Base-by-base conservation (phyloP, 2,113 vertebrate species). In the Heterotis niloticus region DNA sequence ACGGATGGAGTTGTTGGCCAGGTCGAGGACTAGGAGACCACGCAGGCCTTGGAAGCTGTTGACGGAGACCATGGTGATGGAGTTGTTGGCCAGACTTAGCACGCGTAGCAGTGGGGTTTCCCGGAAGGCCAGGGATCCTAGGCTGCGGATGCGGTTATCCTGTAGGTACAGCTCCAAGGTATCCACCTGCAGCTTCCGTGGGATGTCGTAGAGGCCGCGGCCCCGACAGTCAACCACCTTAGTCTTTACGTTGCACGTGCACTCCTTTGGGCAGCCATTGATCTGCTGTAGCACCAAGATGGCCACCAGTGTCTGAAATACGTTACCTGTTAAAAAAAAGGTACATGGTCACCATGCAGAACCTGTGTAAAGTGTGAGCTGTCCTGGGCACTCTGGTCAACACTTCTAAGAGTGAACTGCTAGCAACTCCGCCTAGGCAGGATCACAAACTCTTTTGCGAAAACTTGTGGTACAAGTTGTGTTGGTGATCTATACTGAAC, bases 11-110 rank as follows among this genome's bases (percentile, higher is more conserved):
- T 99, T 99, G 86, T 93, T 91, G 64, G 95, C 94, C 80, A 99
- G 82, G 66, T 93, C 96, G 83, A 99, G 90, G 72, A 93, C 91
- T 80, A 93, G 93, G 16, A 99, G 88, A 52, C 89, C 89, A 9
- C 85, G 86, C 77, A 98, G 90, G 71, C 93, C 95, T 57, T 94
- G 88, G 80, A 99, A 94, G 79, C 93, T 90, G 29, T 90, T 93
- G 0, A 94, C 91, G 12, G 91, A 93, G 84, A 99, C 79, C 4
- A 82, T 88, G 57, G 95, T 94, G 82, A 99, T 91, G 0, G 95
- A 95, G 89, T 99, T 99, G 83, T 99, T 98, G 1, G 95, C 92
- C 83, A 99, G 86, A 83, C 99, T 94, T 56, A 99, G 86, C 84
- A 94, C 90, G 57, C 88, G 93, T 28, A 99, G 94, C 5, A 89